These are phyloP conservation scores for Tylochromis polylepis DNA, from an alignment of 2,113 vertebrate genomes.

Conservation along the genomic window DNA sequence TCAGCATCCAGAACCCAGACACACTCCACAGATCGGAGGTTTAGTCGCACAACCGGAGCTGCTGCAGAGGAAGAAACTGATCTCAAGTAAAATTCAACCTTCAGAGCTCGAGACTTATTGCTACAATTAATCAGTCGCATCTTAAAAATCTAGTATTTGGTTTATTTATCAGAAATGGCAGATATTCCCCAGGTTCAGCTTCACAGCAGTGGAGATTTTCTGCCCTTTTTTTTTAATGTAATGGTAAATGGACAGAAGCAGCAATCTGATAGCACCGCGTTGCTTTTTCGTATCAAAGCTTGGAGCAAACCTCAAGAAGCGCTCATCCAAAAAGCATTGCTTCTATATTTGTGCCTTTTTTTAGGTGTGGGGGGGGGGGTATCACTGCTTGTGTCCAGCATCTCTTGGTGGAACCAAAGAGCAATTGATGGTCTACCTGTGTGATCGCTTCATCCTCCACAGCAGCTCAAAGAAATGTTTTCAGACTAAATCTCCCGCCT, in stretches of 20 bases:
- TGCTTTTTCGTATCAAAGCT: neutral
- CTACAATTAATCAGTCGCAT: neutral
- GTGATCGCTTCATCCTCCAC: neutral
- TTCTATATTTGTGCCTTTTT: neutral
- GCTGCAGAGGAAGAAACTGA: constrained; percentile 7
- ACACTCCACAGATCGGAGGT: constrained; percentile 41
- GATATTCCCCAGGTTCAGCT: neutral
- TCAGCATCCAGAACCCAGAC: constrained; percentile 23
- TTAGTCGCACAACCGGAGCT: constrained; percentile 4
- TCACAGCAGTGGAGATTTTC: neutral
- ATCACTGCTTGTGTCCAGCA: neutral
- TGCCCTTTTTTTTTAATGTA: neutral
- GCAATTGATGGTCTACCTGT: neutral
- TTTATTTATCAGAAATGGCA: neutral
- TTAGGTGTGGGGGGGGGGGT: neutral
- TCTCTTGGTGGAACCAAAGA: neutral
- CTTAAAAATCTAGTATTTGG: neutral
- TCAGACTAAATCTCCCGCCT: constrained; percentile 34
- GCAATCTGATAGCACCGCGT: neutral
- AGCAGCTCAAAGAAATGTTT: neutral
- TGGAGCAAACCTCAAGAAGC: neutral
- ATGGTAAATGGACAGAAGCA: neutral
- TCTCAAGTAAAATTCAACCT: neutral
- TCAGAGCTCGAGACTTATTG: neutral
- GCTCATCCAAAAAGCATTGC: neutral